Percentiles rank a stretch among this genome's conserved stretches.
phyloP scores from a whole-genome alignment of 2,888 invertebrate genomes.

The Drosophila lutescens region DNA sequence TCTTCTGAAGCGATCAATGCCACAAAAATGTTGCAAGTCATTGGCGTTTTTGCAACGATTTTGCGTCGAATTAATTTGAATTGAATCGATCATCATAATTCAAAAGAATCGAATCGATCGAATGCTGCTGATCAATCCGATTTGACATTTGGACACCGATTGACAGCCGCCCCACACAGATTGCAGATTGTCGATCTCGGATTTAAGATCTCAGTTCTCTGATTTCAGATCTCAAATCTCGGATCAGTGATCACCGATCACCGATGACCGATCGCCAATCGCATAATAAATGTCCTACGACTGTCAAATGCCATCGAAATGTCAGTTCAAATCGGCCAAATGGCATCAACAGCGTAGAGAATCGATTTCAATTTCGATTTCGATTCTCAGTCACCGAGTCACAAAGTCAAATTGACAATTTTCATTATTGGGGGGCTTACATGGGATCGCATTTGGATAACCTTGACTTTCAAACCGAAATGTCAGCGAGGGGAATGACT shows the following conservation, averaged over 20 bases:
- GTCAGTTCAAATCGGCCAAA: conserved; percentile 57
- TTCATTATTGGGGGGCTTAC: conserved; percentile 29
- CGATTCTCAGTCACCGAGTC: conserved; percentile 27
- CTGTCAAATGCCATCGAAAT: conserved; percentile 73
- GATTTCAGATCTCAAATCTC: conserved; percentile 4
- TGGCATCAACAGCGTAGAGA: conserved; percentile 45
- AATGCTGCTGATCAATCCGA: conserved; percentile 5
- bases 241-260: conserved; percentile 34
- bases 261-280: conserved; percentile 31
- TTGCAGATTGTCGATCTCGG: neutral
- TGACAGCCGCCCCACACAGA: conserved; percentile 26
- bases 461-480: conserved; percentile 68
- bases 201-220: neutral
- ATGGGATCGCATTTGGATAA: conserved; percentile 44
- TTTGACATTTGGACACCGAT: conserved; percentile 14
- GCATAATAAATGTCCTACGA: conserved; percentile 73
- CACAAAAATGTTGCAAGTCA: conserved; percentile 24
- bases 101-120: conserved; percentile 9
- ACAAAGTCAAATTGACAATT: conserved; percentile 49
- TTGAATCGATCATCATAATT: conserved; percentile 23
- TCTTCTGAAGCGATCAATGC: conserved; percentile 3
- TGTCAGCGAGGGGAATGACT: conserved; percentile 47
- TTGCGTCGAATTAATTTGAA: conserved; percentile 9
- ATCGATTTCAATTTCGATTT: conserved; percentile 33
- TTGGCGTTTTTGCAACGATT: conserved; percentile 4